These are phyloP conservation scores for Zosterops hypoxanthus DNA, from an alignment of 2,113 vertebrate species.

Conservation along the genomic window DNA sequence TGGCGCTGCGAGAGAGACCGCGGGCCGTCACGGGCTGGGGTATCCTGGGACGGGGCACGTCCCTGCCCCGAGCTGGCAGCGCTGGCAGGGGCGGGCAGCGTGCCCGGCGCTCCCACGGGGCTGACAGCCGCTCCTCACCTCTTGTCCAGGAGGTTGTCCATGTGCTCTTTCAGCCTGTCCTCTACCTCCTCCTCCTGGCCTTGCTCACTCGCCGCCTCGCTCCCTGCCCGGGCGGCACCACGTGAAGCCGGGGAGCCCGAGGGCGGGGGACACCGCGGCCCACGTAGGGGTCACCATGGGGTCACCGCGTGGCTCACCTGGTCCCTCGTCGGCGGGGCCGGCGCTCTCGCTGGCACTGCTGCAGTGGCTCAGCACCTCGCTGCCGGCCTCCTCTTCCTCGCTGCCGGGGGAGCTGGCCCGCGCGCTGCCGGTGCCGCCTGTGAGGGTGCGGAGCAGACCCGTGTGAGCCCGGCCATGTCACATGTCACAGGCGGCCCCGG, in stretches of 20 bases:
- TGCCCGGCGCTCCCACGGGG: neutral
- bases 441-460: too few relatives aligned
- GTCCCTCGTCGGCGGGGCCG: slow-evolving; percentile 82
- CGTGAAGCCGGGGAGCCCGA: neutral
- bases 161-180: slow-evolving; percentile 90
- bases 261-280: too few relatives aligned
- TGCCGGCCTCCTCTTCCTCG: slow-evolving; percentile 90
- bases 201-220: slow-evolving; percentile 82
- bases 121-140: slow-evolving; percentile 73
- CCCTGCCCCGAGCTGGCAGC: neutral
- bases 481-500: too few relatives aligned
- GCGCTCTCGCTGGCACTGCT: slow-evolving; percentile 89
- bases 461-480: too few relatives aligned
- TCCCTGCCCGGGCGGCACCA: slow-evolving; percentile 69
- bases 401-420: slow-evolving; percentile 65
- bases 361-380: slow-evolving; percentile 87
- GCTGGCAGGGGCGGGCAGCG: neutral
- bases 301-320: slow-evolving; percentile 71
- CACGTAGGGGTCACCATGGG: neutral
- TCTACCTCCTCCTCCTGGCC: slow-evolving; percentile 87
- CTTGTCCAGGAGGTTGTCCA: slow-evolving; percentile 90
- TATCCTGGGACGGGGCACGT: neutral
- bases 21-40: neutral
- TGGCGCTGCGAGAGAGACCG: slow-evolving; percentile 73
- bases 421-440: neutral